These are phyloP conservation scores for Naja naja DNA, from an alignment of 2,113 vertebrate species.

Conservation along the genomic window DNA sequence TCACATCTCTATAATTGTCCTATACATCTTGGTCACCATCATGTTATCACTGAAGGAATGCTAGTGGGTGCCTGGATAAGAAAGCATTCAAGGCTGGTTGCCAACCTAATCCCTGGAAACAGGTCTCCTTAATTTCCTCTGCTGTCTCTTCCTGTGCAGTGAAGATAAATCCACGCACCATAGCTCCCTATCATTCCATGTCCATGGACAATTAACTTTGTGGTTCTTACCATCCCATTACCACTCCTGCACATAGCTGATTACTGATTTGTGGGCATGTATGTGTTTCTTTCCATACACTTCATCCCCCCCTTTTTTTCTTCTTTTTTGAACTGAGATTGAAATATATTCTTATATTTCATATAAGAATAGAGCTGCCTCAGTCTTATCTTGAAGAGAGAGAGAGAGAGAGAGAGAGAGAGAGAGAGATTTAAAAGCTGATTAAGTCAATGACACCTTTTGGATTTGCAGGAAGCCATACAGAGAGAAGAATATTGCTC, in stretches of 20 bases:
- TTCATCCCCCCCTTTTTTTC: background rate
- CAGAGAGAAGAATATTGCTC: slow-evolving; percentile 29
- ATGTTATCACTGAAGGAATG: background rate
- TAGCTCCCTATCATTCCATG: background rate
- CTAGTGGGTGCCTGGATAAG: slow-evolving; percentile 23
- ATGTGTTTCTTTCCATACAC: background rate
- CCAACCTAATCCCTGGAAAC: slow-evolving; percentile 15
- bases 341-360: slow-evolving; percentile 1
- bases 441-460: slow-evolving; percentile 27
- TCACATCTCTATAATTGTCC: background rate
- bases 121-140: background rate
- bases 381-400: background rate
- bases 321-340: background rate
- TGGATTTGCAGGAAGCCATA: slow-evolving; percentile 24
- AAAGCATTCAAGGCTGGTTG: background rate
- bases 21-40: background rate
- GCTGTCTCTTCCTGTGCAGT: background rate
- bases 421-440: background rate
- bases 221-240: background rate
- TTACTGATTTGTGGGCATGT: background rate
- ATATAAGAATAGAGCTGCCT: background rate
- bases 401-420: background rate
- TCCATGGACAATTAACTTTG: background rate
- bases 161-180: background rate
- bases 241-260: slow-evolving; percentile 7